Percentiles rank a stretch among this genome's conserved stretches.
These are phyloP conservation scores for Mythimna impura DNA, from an alignment of 2,888 invertebrate species.

Conservation along the genomic window DNA sequence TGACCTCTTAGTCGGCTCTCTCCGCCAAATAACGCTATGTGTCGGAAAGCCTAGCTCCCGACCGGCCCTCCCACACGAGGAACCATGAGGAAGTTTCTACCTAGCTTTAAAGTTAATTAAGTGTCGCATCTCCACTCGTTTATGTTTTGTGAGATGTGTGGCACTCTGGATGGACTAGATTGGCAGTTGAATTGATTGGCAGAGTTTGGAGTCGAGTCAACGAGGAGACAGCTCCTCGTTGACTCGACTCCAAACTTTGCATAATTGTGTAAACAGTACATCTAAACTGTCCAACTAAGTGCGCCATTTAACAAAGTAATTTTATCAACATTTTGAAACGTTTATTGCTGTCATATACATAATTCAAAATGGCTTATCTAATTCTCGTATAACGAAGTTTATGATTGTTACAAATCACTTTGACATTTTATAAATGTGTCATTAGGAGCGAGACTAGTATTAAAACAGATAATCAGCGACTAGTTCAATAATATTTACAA, in stretches of 20 bases:
- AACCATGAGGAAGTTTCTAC: conserved; percentile 75
- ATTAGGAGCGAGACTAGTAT: conserved; percentile 4
- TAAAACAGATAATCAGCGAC: conserved; percentile 10
- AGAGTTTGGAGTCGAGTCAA: too few species aligned
- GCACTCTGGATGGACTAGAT: conserved; percentile 72
- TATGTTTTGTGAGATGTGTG: conserved; percentile 78
- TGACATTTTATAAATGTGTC: conserved; percentile 31
- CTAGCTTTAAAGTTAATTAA: conserved; percentile 86
- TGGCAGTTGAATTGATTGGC: conserved; percentile 72
- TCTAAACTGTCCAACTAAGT: conserved; percentile 53
- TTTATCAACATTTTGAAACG: conserved; percentile 46
- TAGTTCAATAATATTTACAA: neutral
- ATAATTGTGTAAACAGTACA: conserved; percentile 60
- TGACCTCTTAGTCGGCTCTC: conserved; percentile 76
- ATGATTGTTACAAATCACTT: conserved; percentile 47
- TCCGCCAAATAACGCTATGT: conserved; percentile 77
- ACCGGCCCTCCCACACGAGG: conserved; percentile 44
- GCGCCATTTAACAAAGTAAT: conserved; percentile 38
- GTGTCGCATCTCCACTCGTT: conserved; percentile 73
- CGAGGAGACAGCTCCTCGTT: too few species aligned
- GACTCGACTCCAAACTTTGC: conserved; percentile 66
- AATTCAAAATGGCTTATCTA: conserved; percentile 42
- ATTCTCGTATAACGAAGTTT: conserved; percentile 41
- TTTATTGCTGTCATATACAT: conserved; percentile 44
- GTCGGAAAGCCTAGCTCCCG: conserved; percentile 69